Percentiles rank a stretch among this genome's conserved stretches.
Conservation (phyloP, 2,113 vertebrate species). For the Diadophis punctatus region DNA sequence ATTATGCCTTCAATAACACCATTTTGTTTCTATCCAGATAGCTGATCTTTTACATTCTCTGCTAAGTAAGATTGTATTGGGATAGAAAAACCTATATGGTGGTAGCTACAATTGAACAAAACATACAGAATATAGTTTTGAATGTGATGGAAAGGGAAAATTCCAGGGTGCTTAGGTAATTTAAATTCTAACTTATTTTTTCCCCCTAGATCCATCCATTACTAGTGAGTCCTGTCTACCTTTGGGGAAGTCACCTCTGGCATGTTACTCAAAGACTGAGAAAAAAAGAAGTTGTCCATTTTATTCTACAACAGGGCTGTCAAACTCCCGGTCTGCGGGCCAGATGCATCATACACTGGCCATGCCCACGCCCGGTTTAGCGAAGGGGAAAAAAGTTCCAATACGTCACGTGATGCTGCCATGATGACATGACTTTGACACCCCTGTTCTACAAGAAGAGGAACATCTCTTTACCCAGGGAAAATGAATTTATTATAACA, state of each 20-base stretch:
- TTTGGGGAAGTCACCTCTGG: not conserved
- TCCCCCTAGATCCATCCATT: not conserved
- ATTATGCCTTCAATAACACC: slow-evolving; percentile 33
- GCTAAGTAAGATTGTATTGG: not conserved
- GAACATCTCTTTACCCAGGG: not conserved
- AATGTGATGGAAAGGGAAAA: not conserved
- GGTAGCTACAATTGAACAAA: not conserved
- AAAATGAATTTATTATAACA: not conserved
- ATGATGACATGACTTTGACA: no score
- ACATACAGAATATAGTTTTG: not conserved
- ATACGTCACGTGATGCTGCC: no score
- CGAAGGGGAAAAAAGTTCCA: no score
- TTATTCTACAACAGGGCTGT: not conserved
- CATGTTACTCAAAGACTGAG: not conserved
- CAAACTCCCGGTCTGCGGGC: no score
- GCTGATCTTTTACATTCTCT: slow-evolving; percentile 45
- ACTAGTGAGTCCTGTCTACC: not conserved
- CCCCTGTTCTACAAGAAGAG: not conserved
- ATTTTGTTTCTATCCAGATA: not conserved
- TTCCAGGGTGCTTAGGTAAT: not conserved
- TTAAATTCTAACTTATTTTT: not conserved
- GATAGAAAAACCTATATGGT: slow-evolving; percentile 55
- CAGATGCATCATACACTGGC: no score
- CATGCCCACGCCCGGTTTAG: no score
- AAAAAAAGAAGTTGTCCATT: not conserved